Conservation (phyloP, 2,113 vertebrate species). For the Peromyscus maniculatus region DNA sequence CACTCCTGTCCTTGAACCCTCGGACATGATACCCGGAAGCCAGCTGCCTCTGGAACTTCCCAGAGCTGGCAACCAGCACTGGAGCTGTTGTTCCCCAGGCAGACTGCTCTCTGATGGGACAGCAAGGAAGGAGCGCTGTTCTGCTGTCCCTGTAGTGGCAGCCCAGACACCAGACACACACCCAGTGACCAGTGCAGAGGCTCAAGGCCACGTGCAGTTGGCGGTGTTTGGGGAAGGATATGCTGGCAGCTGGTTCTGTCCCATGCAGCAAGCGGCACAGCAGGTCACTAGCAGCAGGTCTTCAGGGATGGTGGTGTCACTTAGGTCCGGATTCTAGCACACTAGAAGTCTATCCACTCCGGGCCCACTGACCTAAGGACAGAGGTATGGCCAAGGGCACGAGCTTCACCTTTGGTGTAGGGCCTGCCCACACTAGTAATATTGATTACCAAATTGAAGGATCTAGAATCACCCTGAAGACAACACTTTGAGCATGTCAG, state of each 20-base stretch:
- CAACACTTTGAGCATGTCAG: neutral
- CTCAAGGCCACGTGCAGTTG: neutral
- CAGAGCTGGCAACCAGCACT: neutral
- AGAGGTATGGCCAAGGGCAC: neutral
- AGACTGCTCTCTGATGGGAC: neutral
- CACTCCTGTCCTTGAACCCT: neutral
- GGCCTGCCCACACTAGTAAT: neutral
- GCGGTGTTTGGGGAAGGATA: neutral
- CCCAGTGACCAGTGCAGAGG: neutral
- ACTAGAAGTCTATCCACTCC: neutral
- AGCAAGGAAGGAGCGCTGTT: neutral
- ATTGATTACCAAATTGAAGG: neutral
- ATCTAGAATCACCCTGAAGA: neutral
- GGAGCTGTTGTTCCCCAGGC: neutral
- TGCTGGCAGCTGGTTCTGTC: neutral
- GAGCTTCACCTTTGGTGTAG: neutral
- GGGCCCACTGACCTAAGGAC: neutral
- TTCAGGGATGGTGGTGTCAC: neutral
- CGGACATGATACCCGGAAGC: neutral
- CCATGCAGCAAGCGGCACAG: neutral
- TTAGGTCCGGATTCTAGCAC: neutral
- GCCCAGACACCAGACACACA: neutral
- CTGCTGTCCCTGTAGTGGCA: neutral
- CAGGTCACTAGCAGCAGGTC: neutral
- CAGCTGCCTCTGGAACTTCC: neutral